Percentiles rank a stretch among this genome's conserved stretches.
phyloP scores from a whole-genome alignment of 2,113 vertebrate species.

The Bufo bufo region DNA sequence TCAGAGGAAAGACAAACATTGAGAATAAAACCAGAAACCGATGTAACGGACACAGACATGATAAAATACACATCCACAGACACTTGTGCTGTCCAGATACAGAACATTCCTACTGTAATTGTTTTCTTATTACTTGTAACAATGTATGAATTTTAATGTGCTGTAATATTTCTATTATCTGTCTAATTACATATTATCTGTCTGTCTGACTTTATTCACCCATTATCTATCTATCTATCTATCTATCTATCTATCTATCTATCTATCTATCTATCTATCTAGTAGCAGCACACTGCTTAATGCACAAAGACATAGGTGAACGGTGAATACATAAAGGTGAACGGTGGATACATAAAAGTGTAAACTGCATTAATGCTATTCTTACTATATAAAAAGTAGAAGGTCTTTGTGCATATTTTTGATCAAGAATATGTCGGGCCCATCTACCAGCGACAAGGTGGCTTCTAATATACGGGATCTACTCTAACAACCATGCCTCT shows the following conservation, averaged over 20 bases:
- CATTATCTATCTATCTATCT: conserved; percentile 4
- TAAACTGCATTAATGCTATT: no score
- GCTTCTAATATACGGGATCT: no score
- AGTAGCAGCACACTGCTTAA: no score
- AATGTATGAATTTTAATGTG: background rate
- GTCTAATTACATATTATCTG: background rate
- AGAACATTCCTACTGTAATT: background rate
- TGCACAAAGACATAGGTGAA: no score
- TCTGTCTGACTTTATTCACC: background rate
- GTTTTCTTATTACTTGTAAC: background rate
- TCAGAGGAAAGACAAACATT: conserved; percentile 8
- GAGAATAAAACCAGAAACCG: background rate
- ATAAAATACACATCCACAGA: background rate
- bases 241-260: conserved; percentile 13
- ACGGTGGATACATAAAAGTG: no score
- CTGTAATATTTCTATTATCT: background rate
- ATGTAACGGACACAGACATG: background rate
- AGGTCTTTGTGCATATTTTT: no score
- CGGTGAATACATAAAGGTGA: no score
- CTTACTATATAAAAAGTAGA: no score
- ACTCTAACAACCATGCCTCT: no score
- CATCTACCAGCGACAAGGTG: no score
- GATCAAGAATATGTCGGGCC: no score
- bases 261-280: background rate
- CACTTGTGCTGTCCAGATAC: background rate